These are phyloP conservation scores for Rhagophthalmus giganteus DNA, from an alignment of 2,888 invertebrate genomes.

Conservation along the genomic window DNA sequence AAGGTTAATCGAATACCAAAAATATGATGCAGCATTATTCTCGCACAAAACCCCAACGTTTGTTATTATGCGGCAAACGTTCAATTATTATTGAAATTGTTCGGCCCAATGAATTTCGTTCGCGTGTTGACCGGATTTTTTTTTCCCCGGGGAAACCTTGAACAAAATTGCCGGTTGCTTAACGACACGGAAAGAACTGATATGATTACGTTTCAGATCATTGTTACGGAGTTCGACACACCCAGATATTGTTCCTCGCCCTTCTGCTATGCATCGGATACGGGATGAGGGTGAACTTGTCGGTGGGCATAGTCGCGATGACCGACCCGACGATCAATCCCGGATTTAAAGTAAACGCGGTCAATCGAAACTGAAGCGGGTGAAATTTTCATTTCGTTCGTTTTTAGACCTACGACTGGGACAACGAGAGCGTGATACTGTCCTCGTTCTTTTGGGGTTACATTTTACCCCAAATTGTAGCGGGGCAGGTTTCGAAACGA, in stretches of 20 bases:
- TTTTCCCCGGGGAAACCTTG: too few relatives aligned
- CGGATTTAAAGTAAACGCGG: slow-evolving; percentile 57
- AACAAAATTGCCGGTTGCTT: too few relatives aligned
- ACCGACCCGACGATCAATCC: slow-evolving; percentile 57
- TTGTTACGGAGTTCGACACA: slow-evolving; percentile 63
- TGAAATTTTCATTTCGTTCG: too few relatives aligned
- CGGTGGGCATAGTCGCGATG: slow-evolving; percentile 75
- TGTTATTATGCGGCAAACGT: too few relatives aligned
- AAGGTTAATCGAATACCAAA: too few relatives aligned
- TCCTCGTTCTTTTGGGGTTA: slow-evolving; percentile 83
- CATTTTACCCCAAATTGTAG: slow-evolving; percentile 68
- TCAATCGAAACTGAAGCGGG: too few relatives aligned
- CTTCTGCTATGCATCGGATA: slow-evolving; percentile 64
- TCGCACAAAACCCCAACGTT: too few relatives aligned
- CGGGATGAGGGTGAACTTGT: slow-evolving; percentile 66
- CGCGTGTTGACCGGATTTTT: too few relatives aligned
- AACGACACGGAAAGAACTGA: too few relatives aligned
- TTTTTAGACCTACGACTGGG: slow-evolving; percentile 58
- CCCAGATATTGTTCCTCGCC: slow-evolving; percentile 64
- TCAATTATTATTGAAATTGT: too few relatives aligned
- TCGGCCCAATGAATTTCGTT: too few relatives aligned
- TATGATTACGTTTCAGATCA: slow-evolving; percentile 58
- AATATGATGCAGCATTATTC: too few relatives aligned
- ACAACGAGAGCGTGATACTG: slow-evolving; percentile 57
- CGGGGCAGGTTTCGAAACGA: slow-evolving; percentile 67